Evolutionary conservation across 2,797 vertebrate genomes (phyloP), one percentile per base, ranked within the genome.

Genomic region (Somateria mollissima): DNA sequence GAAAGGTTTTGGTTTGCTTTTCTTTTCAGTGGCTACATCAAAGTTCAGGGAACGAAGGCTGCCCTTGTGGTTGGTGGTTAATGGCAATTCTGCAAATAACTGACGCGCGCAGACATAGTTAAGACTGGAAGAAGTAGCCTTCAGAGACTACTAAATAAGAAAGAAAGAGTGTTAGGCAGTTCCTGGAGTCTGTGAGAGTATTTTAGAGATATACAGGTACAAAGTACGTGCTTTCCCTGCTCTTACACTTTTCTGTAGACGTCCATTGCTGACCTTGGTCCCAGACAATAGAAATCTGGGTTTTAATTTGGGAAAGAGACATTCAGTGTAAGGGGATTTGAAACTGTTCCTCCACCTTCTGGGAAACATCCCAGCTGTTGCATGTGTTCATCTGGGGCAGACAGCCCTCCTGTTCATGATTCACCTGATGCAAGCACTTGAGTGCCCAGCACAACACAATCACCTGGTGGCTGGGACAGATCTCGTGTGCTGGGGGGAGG

Each of bases 251-350:
- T 9, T 28, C 43, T 37, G 21, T 2, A 54, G 22, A 25, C 14
- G 25, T 10, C 27, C 28, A 0, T 2, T 13, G 30, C 32, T 71
- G 61, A 13, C 47, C 20, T 7, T 1, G 1, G 54, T 36, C 56
- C 30, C 37, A 3, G 37, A 1, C 2, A 10, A 0, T 6, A 13
- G 27, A 6, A 43, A 7, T 2, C 54, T 57, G 20, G 0, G 0
- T 5, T 61, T 37, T 11, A 5, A 0, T 41, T 11, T 60, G 67
- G 58, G 67, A 49, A 19, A 9, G 4, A 11, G 32, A 16, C 4
- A 5, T 10, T 37, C 30, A 1, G 28, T 2, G 8, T 9, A 17
- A 43, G 54, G 22, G 64, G 77, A 2, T 66, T 6, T 53, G 56
- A 47, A 34, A 14, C 11, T 14, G 2, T 11, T 21, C 36, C 62